Percentiles rank a stretch among this genome's conserved stretches.
phyloP scores from a whole-genome alignment of 2,888 invertebrate species.

The Epinotia demarniana region DNA sequence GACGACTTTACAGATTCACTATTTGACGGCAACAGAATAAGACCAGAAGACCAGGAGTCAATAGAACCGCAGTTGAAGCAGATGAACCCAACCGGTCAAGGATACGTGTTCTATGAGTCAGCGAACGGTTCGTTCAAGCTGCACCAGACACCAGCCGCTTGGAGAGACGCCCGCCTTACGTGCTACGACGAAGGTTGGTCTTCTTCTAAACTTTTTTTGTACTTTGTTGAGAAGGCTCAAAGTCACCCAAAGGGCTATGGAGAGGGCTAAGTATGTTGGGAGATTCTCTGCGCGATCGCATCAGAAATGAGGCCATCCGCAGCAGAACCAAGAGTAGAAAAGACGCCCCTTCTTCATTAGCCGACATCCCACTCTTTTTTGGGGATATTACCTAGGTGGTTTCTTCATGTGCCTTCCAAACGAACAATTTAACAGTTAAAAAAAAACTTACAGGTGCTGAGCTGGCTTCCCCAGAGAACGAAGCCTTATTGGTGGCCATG shows the following conservation, averaged over 20 bases:
- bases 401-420: not conserved
- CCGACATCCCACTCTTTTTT: not conserved
- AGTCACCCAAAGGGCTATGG: no score
- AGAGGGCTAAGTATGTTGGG: no score
- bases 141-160: not conserved
- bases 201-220: no score
- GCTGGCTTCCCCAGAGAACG: slow-evolving; percentile 9
- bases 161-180: not conserved
- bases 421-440: not conserved
- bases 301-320: no score
- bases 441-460: not conserved
- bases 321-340: no score
- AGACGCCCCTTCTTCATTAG: not conserved
- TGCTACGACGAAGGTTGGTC: slow-evolving; percentile 11
- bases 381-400: not conserved
- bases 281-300: no score
- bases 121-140: slow-evolving; percentile 3
- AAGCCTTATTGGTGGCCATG: not conserved
- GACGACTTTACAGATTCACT: no score
- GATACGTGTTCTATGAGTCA: not conserved
- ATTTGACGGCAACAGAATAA: no score
- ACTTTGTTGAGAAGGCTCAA: no score
- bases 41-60: no score
- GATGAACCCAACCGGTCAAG: not conserved
- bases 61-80: no score